Conservation (phyloP, 2,888 invertebrate genomes). For the Teleiodes luculella region DNA sequence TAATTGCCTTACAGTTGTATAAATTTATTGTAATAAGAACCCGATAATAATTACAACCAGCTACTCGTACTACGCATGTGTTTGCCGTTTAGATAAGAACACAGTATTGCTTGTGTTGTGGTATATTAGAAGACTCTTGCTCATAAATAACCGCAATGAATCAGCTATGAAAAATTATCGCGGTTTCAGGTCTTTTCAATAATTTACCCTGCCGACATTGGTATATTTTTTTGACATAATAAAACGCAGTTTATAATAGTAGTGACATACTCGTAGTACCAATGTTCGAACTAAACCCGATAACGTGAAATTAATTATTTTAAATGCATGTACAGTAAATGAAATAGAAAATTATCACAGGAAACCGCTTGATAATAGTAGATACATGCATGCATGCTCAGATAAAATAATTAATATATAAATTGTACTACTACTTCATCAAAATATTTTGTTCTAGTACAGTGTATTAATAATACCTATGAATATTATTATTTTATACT, state of each 20-base stretch:
- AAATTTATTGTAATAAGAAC: constrained; percentile 4
- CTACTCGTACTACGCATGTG: constrained; percentile 39
- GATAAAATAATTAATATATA: constrained; percentile 4
- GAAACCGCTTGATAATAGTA: constrained; percentile 41
- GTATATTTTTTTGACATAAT: too few species aligned
- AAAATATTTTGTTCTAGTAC: too few species aligned
- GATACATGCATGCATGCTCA: constrained; percentile 17
- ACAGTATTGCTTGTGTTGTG: constrained; percentile 37
- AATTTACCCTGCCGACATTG: too few species aligned
- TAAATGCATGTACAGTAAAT: constrained; percentile 33
- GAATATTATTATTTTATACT: not conserved
- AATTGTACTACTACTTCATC: not conserved
- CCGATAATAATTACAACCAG: constrained; percentile 54
- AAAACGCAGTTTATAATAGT: too few species aligned
- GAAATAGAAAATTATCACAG: constrained; percentile 52
- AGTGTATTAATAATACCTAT: too few species aligned
- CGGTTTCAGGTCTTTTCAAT: too few species aligned
- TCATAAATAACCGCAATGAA: not conserved
- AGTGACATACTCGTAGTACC: too few species aligned
- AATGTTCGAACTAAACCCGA: too few species aligned
- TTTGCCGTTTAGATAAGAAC: constrained; percentile 38
- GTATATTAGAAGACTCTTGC: constrained; percentile 27
- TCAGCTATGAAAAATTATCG: not conserved
- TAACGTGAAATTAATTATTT: too few species aligned
- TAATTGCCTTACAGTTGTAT: not conserved